These are phyloP conservation scores for Vanacampus margaritifer DNA, from an alignment of 2,113 vertebrate genomes.

Conservation along the genomic window DNA sequence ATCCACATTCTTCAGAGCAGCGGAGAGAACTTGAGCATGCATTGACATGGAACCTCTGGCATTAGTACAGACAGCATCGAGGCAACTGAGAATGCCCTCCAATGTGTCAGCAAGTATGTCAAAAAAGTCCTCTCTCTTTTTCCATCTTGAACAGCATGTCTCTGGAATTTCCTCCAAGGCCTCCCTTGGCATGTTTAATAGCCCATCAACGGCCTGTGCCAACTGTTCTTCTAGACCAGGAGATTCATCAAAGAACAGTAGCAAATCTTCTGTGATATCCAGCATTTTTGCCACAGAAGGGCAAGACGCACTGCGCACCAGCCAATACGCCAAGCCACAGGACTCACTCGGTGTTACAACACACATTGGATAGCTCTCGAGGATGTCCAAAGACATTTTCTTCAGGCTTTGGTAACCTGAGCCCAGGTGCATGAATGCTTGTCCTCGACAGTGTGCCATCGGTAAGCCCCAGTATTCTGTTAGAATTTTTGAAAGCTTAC, in stretches of 20 bases:
- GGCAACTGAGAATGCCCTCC: conserved; percentile 83
- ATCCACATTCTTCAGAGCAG: conserved; percentile 82
- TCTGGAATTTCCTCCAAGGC: conserved; percentile 80
- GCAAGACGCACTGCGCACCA: conserved; percentile 84
- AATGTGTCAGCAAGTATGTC: conserved; percentile 87
- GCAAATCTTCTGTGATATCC: conserved; percentile 83
- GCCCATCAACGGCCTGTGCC: conserved; percentile 78
- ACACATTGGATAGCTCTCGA: conserved; percentile 84
- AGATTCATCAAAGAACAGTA: conserved; percentile 81
- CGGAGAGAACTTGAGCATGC: conserved; percentile 80
- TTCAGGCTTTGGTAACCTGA: conserved; percentile 84
- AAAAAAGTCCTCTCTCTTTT: conserved; percentile 86
- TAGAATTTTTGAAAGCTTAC: conserved; percentile 79
- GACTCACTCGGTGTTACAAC: conserved; percentile 87
- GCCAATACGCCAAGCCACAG: conserved; percentile 88
- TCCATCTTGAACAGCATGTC: conserved; percentile 86
- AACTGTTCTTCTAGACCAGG: conserved; percentile 78
- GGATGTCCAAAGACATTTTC: conserved; percentile 82
- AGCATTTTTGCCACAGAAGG: conserved; percentile 79
- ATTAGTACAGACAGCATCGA: conserved; percentile 80
- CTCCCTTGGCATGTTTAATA: conserved; percentile 69
- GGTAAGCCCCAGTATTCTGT: conserved; percentile 91
- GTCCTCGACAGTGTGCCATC: conserved; percentile 90
- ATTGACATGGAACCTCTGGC: conserved; percentile 67
- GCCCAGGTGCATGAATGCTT: conserved; percentile 86